Evolutionary conservation across 2,888 invertebrate species (phyloP).

Genomic region (Scaptomyza flava): DNA sequence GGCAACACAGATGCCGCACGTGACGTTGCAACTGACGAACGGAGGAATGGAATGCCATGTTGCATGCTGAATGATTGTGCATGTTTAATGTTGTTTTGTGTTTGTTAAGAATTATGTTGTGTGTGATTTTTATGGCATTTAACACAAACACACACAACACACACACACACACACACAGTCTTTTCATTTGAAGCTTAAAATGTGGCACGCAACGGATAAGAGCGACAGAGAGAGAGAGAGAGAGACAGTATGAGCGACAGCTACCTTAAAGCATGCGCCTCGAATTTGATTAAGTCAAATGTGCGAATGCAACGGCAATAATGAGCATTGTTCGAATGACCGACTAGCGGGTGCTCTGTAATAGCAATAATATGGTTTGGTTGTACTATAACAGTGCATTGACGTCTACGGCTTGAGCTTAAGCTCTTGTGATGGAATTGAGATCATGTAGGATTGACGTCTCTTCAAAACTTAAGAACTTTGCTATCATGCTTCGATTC

Average conservation of each 20-base stretch:
- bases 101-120: slow-evolving; percentile 60
- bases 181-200: slow-evolving; percentile 50
- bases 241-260: slow-evolving; percentile 1
- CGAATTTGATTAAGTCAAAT: slow-evolving; percentile 24
- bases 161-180: slow-evolving; percentile 15
- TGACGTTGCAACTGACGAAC: slow-evolving; percentile 54
- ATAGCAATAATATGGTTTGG: neutral
- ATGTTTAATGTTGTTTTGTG: slow-evolving; percentile 49
- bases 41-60: slow-evolving; percentile 50
- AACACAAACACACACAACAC: slow-evolving; percentile 35
- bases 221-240: neutral
- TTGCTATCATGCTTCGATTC: too few species aligned
- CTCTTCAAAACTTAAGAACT: too few species aligned
- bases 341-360: slow-evolving; percentile 17
- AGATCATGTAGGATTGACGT: too few species aligned
- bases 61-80: slow-evolving; percentile 70
- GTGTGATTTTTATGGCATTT: slow-evolving; percentile 70
- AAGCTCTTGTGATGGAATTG: too few species aligned
- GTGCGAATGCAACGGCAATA: slow-evolving; percentile 8
- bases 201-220: slow-evolving; percentile 45
- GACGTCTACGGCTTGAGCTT: too few species aligned
- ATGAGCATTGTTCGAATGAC: too few species aligned
- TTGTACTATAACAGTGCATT: too few species aligned
- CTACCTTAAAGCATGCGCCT: slow-evolving; percentile 19
- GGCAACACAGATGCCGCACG: slow-evolving; percentile 51